Evolutionary conservation across 2,113 vertebrate species (phyloP), one percentile per base, ranked within the genome.

Genomic region (Cyanoderma ruficeps): DNA sequence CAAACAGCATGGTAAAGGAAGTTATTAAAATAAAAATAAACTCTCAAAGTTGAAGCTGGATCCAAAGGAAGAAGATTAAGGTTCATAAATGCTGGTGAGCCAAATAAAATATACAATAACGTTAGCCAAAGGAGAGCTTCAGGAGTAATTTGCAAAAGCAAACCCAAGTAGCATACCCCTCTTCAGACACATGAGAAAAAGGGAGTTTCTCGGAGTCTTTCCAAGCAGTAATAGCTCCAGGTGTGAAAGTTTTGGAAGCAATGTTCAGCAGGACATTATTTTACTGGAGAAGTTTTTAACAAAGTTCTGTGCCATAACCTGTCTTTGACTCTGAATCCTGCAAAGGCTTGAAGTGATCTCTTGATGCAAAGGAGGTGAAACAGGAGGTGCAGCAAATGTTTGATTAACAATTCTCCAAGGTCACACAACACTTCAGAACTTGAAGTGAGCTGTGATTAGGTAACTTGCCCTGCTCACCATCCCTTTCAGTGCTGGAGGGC

Each of bases 401-500:
- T 56, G 35, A 39, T 71, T 64, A 83, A 39, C 28, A 49, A 5
- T 49, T 91, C 80, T 23, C 31, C 31, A 65, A 60, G 61, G 41
- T 83, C 57, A 27, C 11, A 47, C 16, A 78, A 14, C 23, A 70
- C 11, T 63, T 84, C 27, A 69, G 60, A 63, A 10, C 57, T 70
- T 12, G 9, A 22, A 55, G 57, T 61, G 24, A 4, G 0, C 15
- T 81, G 23, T 6, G 23, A 41, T 80, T 53, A 70, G 31, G 46
- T 72, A 37, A 84, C 28, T n/a, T 33, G 5, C 25, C 3, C 4
- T 60, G n/a, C 10, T 81, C 1, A 4, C 41, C 50, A 39, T 46
- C 27, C 21, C 17, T 33, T 17, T 72, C 0, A 0, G 12, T 69
- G 44, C 33, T 37, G 3, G 49, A 70, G 56, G 44, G 22, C 44